Evolutionary conservation across 2,888 invertebrate species (phyloP), one percentile per base, ranked within the genome.

Genomic region (Hypolimnas misippus): DNA sequence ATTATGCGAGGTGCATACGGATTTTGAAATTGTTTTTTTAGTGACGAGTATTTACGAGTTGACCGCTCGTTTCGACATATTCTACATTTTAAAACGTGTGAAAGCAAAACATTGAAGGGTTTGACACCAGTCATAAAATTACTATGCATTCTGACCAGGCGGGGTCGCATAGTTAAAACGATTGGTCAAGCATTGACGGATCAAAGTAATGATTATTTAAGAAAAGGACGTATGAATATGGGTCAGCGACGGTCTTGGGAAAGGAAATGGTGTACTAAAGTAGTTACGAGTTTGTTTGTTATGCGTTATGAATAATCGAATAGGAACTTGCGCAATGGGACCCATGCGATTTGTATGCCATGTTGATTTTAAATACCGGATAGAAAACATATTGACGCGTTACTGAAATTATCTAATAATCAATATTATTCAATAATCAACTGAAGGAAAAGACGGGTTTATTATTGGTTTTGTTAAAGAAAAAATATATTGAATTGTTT

Each of bases 131-230:
- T 73, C 73, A 81, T 83, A 83, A 86, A 85, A 80, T 76, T 76
- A 77, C 77, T 77, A 81, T 81, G 78, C 79, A 68, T 59, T 54
- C 67, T 77, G 82, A 77, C 82, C 81, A 78, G 78, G 14, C 77
- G 81, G 81, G 84, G 84, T 83, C 80, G 76, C 68, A 68, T 81
- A 79, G 77, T 88, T 86, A 88, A 87, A 72, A 73, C 81, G 84
- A 88, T 89, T 89, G 89, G 89, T 87, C 89, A 89, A 83, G 89
- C 88, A 86, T 79, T 86, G 86, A 83, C 77, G 81, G 76, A 82
- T 80, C 76, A 79, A 79, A 77, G 77, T 81, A 78, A 83, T 84
- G 83, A 49, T 83, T 76, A 77, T 78, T 76, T 76, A 76, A 49
- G 49, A 49, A 49, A 70, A 76, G 75, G 71, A 75, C 70, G 63